Evolutionary conservation across 1,140 invertebrate species (phyloP).

Genomic region (Zaprionus davidi): DNA sequence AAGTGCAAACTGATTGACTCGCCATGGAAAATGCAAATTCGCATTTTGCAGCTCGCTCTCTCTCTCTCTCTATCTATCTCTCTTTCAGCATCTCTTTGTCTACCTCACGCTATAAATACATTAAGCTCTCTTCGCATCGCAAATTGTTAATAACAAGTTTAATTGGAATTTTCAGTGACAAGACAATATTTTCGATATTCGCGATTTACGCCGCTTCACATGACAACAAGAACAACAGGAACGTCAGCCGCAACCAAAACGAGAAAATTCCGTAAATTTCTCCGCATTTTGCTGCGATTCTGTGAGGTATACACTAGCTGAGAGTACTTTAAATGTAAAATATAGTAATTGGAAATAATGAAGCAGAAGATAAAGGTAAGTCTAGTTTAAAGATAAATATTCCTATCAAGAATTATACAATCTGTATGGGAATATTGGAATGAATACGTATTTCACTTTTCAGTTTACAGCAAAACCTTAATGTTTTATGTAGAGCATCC

Average conservation of each 20-base stretch:
- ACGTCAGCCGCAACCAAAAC: not conserved
- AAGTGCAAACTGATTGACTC: slow-evolving; percentile 7
- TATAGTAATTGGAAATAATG: not conserved
- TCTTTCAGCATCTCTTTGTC: not conserved
- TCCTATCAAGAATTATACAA: no score
- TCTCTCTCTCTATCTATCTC: not conserved
- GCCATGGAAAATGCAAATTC: slow-evolving; percentile 25
- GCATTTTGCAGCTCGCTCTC: not conserved
- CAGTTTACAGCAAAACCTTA: not conserved
- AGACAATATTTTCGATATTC: slow-evolving; percentile 29
- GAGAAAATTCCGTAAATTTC: slow-evolving; percentile 7
- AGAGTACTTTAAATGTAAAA: not conserved
- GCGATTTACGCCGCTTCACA: slow-evolving; percentile 6
- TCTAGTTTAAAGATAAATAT: no score
- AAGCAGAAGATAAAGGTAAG: no score
- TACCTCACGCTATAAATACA: slow-evolving; percentile 15
- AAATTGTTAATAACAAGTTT: slow-evolving; percentile 44
- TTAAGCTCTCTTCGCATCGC: slow-evolving; percentile 34
- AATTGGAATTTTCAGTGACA: slow-evolving; percentile 39
- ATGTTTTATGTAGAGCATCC: not conserved
- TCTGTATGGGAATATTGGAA: not conserved
- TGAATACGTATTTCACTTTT: not conserved
- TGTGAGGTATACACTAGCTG: not conserved
- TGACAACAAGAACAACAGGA: slow-evolving; percentile 18
- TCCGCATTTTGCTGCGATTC: slow-evolving; percentile 35